These are phyloP conservation scores for Pituophis catenifer DNA, from an alignment of 2,113 vertebrate genomes.

Conservation along the genomic window DNA sequence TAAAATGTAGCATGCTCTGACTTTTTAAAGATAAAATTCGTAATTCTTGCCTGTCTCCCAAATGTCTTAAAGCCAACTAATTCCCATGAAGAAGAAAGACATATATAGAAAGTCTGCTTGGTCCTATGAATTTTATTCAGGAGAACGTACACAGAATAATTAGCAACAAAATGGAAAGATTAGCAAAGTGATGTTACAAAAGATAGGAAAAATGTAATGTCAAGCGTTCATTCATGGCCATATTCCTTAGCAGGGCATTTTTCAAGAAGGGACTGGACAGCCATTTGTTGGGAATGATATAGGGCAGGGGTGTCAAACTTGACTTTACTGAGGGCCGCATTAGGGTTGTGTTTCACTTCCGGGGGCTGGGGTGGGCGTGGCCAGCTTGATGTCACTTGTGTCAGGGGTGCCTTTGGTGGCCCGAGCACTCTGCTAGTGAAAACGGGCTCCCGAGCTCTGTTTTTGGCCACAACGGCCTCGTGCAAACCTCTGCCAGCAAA, in stretches of 20 bases:
- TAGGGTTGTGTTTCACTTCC: too few species aligned
- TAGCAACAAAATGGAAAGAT: background rate
- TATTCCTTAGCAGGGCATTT: background rate
- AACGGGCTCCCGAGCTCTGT: too few species aligned
- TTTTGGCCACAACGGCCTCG: too few species aligned
- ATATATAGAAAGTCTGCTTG: background rate
- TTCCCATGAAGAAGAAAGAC: slow-evolving; percentile 5
- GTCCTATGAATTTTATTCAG: background rate
- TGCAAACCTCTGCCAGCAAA: too few species aligned
- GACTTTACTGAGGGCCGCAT: too few species aligned
- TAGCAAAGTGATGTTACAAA: background rate
- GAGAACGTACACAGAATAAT: background rate
- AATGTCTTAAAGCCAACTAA: background rate
- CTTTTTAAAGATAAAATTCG: slow-evolving; percentile 7
- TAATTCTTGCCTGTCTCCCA: background rate
- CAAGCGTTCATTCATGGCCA: background rate
- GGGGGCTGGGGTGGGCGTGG: too few species aligned
- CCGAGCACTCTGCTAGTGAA: too few species aligned
- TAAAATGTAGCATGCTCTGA: background rate
- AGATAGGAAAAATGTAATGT: background rate
- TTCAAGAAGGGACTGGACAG: background rate
- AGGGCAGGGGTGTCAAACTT: too few species aligned
- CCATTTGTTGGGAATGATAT: background rate
- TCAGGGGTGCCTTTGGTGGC: too few species aligned
- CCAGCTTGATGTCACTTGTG: too few species aligned